Conservation (phyloP, 2,888 invertebrate genomes). For the Hemicrepidius hirtus region DNA sequence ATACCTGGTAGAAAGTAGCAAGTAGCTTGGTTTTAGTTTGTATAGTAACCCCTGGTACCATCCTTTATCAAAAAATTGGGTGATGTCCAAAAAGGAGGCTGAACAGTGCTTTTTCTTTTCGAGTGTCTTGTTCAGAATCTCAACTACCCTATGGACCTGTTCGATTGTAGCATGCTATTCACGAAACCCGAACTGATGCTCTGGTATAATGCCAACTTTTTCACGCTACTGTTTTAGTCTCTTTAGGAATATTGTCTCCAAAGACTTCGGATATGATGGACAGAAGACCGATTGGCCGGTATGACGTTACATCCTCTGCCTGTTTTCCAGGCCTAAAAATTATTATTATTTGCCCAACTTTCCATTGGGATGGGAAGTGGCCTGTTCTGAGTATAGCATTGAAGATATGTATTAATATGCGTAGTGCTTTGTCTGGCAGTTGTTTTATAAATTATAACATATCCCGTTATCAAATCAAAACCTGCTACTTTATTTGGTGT, state of each 20-base stretch:
- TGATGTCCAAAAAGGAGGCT: background rate
- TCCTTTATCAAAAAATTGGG: background rate
- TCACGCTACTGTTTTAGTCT: background rate
- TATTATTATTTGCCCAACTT: background rate
- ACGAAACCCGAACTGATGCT: background rate
- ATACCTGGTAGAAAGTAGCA: background rate
- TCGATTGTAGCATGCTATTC: background rate
- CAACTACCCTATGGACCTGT: background rate
- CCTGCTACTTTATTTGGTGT: background rate
- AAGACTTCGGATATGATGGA: background rate
- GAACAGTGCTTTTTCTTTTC: background rate
- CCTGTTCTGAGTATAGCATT: background rate
- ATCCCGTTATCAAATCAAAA: background rate
- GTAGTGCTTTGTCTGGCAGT: background rate
- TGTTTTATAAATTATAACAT: constrained; percentile 1
- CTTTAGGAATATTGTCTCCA: background rate
- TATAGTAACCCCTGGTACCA: background rate
- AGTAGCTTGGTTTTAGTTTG: background rate
- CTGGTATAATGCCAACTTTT: background rate
- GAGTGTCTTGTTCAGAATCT: background rate
- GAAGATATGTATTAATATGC: background rate
- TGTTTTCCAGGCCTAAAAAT: background rate
- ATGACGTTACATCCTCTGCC: background rate
- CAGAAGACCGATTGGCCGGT: background rate
- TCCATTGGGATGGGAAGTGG: background rate